Evolutionary conservation across 2,113 vertebrate species (phyloP).

Genomic region (Podarcis raffonei): DNA sequence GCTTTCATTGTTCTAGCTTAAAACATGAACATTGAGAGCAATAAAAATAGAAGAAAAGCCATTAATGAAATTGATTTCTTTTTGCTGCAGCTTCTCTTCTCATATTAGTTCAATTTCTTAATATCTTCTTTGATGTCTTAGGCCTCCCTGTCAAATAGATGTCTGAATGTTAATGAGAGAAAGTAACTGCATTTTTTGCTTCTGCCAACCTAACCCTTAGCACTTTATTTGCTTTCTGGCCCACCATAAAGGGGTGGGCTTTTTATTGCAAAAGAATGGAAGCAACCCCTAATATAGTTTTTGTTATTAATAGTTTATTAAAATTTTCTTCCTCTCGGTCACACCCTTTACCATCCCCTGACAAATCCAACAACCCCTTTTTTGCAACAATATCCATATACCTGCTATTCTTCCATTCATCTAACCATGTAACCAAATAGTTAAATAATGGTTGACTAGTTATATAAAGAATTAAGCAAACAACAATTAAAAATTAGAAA

Average conservation of each 20-base stretch:
- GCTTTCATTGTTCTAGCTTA: slow-evolving; percentile 19
- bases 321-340: too few species aligned
- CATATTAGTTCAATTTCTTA: slow-evolving; percentile 1
- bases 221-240: neutral
- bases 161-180: slow-evolving; percentile 1
- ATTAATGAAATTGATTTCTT: neutral
- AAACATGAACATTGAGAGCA: slow-evolving; percentile 8
- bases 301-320: too few species aligned
- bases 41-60: neutral
- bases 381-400: too few species aligned
- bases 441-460: too few species aligned
- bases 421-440: too few species aligned
- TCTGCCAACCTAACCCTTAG: neutral
- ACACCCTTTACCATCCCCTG: too few species aligned
- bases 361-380: too few species aligned
- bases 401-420: too few species aligned
- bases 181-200: neutral
- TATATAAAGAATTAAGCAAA: too few species aligned
- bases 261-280: neutral
- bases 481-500: too few species aligned
- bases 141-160: slow-evolving; percentile 7
- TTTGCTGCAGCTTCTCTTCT: neutral
- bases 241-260: neutral
- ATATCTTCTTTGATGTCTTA: neutral
- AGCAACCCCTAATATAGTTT: neutral